Percentiles rank a stretch among this genome's conserved stretches.
These are phyloP conservation scores for Sarcophaga rosellei DNA, from an alignment of 2,888 invertebrate genomes.

Conservation along the genomic window DNA sequence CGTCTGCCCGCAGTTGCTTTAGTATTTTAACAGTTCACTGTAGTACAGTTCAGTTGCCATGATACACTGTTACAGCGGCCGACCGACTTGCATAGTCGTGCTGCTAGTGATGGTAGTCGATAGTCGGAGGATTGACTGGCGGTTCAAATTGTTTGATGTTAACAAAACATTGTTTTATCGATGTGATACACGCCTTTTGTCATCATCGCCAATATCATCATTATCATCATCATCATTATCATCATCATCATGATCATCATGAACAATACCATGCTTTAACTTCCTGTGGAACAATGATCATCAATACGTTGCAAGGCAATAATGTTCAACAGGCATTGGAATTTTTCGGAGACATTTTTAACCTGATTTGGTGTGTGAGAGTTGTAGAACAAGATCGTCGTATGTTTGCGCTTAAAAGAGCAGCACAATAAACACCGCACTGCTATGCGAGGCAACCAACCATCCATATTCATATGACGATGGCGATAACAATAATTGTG, in stretches of 20 bases:
- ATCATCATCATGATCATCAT: background rate
- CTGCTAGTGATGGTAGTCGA: conserved; percentile 9
- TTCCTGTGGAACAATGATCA: background rate
- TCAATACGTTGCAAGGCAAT: conserved; percentile 28
- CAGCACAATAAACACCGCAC: conserved; percentile 44
- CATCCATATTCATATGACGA: background rate
- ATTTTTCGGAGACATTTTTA: conserved; percentile 67
- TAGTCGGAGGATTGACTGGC: conserved; percentile 18
- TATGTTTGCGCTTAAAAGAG: conserved; percentile 49
- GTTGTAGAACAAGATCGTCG: conserved; percentile 53
- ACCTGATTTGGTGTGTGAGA: conserved; percentile 68
- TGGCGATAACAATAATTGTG: conserved; percentile 43
- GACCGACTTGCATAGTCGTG: background rate
- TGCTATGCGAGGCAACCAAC: conserved; percentile 40
- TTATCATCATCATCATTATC: too few species aligned
- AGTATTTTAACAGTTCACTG: conserved; percentile 13
- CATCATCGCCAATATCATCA: conserved; percentile 3
- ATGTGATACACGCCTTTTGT: conserved; percentile 67
- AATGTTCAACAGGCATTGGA: conserved; percentile 31
- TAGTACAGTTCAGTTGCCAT: conserved; percentile 15
- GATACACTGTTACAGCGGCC: conserved; percentile 5
- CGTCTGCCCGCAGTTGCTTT: conserved; percentile 28
- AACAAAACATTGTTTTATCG: conserved; percentile 61
- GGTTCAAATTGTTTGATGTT: conserved; percentile 59
- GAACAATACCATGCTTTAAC: conserved; percentile 13